Conservation (phyloP, 2,113 vertebrate genomes). For the Todiramphus saurophagus region DNA sequence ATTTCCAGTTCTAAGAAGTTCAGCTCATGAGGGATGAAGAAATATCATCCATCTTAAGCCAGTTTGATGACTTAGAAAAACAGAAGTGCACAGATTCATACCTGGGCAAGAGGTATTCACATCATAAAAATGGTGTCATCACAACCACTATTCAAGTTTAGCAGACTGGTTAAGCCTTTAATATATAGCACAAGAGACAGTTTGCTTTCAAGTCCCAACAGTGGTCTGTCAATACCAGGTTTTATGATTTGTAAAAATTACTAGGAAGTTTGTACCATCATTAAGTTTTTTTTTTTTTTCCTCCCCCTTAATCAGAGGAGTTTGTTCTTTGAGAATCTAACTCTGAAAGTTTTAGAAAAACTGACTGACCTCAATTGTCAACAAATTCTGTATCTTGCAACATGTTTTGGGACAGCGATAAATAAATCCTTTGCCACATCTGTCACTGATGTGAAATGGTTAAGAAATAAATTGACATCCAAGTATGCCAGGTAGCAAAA, state of each 20-base stretch:
- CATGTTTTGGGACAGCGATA: background rate
- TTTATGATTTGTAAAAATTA: background rate
- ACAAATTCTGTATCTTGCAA: background rate
- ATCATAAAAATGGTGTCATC: background rate
- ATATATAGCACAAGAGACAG: background rate
- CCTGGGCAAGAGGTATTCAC: background rate
- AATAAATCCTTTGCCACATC: background rate
- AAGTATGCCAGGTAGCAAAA: background rate
- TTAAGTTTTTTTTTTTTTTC: background rate
- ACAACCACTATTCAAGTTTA: background rate
- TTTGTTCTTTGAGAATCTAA: background rate
- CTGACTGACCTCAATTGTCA: background rate
- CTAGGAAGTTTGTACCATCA: accelerated
- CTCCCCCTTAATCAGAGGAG: background rate
- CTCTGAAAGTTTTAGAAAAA: background rate
- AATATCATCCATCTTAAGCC: background rate
- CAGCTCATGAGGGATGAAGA: background rate
- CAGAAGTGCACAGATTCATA: background rate
- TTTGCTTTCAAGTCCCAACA: background rate
- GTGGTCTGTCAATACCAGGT: background rate
- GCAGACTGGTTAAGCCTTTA: background rate
- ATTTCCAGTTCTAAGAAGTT: background rate
- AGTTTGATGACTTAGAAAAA: background rate
- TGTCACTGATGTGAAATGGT: background rate
- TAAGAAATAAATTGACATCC: background rate